Percentiles rank a stretch among this genome's conserved stretches.
Conservation (phyloP, 92 coral and sea anemone genomes). For the Pocillopora grandis region DNA sequence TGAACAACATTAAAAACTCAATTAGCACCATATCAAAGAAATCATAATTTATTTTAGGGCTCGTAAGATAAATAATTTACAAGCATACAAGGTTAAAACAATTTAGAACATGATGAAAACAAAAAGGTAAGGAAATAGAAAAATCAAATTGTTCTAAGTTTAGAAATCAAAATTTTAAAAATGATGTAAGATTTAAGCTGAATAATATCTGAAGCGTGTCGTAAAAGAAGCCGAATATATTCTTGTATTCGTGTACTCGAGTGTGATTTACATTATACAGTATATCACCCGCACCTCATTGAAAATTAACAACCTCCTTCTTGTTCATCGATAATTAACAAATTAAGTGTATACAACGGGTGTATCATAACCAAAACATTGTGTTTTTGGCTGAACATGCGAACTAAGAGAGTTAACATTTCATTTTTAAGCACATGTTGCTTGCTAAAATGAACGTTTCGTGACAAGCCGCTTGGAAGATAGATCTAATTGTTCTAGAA, state of each 20-base stretch:
- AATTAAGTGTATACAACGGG: not conserved
- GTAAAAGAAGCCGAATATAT: not conserved
- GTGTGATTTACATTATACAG: not conserved
- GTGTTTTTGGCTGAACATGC: not conserved
- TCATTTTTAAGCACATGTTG: not conserved
- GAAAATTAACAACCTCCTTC: conserved; percentile 1
- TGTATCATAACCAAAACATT: not conserved
- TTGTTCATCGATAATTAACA: not conserved
- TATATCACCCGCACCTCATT: not conserved
- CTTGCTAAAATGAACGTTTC: not conserved
- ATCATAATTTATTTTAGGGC: too few species aligned
- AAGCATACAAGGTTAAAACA: too few species aligned
- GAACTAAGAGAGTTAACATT: not conserved
- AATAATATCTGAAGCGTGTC: not conserved
- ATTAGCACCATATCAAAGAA: too few species aligned
- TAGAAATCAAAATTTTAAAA: too few species aligned
- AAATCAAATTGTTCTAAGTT: too few species aligned
- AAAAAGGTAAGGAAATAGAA: too few species aligned
- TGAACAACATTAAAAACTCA: too few species aligned
- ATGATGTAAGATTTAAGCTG: too few species aligned
- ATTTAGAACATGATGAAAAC: too few species aligned
- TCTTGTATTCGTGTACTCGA: not conserved
- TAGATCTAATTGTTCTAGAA: conserved; percentile 27
- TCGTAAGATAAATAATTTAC: too few species aligned
- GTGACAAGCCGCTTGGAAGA: conserved; percentile 8